Conservation (phyloP, 1,140 invertebrate species). For the Drosophila grimshawi region DNA sequence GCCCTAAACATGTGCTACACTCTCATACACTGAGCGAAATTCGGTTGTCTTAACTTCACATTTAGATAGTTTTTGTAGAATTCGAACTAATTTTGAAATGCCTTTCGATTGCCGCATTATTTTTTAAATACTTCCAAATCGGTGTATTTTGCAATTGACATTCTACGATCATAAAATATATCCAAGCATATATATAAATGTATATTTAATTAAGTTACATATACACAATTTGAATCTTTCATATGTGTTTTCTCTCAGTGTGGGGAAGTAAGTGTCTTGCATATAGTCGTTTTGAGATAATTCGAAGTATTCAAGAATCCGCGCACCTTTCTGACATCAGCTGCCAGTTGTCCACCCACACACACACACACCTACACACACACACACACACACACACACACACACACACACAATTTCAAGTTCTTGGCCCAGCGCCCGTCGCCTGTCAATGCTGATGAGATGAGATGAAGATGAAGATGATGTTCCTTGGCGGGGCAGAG, state of each 20-base stretch:
- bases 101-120: too few species aligned
- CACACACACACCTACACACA: constrained; percentile 10
- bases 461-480: constrained; percentile 2
- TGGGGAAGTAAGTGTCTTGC: neutral
- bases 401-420: constrained; percentile 62
- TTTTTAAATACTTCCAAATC: neutral
- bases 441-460: constrained; percentile 42
- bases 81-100: too few species aligned
- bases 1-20: constrained; percentile 26
- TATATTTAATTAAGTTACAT: too few species aligned
- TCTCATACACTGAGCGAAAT: constrained; percentile 24
- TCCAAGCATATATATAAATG: too few species aligned
- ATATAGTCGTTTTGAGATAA: constrained; percentile 19
- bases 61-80: too few species aligned
- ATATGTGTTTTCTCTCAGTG: constrained; percentile 27
- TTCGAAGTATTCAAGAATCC: constrained; percentile 16
- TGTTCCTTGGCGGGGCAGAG: constrained; percentile 30
- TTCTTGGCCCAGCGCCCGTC: constrained; percentile 76
- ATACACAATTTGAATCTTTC: too few species aligned
- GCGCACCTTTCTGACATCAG: constrained; percentile 30
- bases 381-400: constrained; percentile 1
- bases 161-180: too few species aligned
- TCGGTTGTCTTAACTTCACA: neutral
- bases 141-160: too few species aligned
- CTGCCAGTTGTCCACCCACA: constrained; percentile 29